Evolutionary conservation across 2,888 invertebrate species (phyloP), one percentile per base, ranked within the genome.

Genomic region (Melanostoma mellinum): DNA sequence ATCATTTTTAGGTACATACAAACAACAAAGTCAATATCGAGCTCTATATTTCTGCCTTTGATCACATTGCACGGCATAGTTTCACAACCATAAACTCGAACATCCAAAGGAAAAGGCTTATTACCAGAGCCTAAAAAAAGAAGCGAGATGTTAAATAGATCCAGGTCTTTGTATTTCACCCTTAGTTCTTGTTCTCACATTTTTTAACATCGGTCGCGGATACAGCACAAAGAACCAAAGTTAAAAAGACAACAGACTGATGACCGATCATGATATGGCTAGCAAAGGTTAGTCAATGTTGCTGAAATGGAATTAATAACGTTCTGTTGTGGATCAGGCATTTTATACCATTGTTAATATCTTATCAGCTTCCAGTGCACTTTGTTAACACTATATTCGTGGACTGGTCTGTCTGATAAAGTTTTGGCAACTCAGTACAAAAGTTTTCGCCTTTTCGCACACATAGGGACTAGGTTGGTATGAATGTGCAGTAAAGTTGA

Each of bases 21-120:
- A 68, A 87, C 86, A 40, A 87, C 60, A 72, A 90, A 90, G 3
- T 88, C 88, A 0, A 90, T 86, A 53, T 90, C 88, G 86, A 91
- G 89, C 0, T 88, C 50, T 6, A 87, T 88, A 10, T 44, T 33
- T 6, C 65, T 35, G 4, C 89, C 90, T 38, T 89, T 89, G 38
- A 88, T 69, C 1, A 90, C 88, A 6, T 86, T 60, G 50, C 90
- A 90, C 0, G 90, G 90, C 6, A 88, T 87, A 2, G 52, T 73
- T 0, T 85, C 88, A 48, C 90, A 90, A 38, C 88, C 88, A 1
- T 73, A 55, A 0, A 90, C 74, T 1, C 76, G 60, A 3, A 90
- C 90, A n/a, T 68, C 87, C 40, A 87, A 74, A 35, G 90, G 89
- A 42, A 77, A 79, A 2, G 89, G 89, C 33, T 74, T 75, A 71